phyloP scores from a whole-genome alignment of 2,888 invertebrate species.

The Allophyes oxyacanthae region DNA sequence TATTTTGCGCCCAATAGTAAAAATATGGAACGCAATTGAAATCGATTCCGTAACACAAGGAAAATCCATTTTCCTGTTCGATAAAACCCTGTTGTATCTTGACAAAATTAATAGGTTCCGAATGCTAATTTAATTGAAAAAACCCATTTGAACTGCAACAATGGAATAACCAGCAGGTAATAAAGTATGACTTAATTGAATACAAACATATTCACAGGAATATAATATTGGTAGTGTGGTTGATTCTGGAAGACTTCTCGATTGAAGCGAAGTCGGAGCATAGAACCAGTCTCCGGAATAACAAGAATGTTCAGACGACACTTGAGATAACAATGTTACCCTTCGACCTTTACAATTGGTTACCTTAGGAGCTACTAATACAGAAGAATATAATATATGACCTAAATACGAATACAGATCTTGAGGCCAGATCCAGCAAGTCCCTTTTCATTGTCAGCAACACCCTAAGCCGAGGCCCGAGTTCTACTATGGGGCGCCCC shows the following conservation, averaged over 20 bases:
- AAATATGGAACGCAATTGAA: conserved; percentile 26
- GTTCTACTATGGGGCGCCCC: too few species aligned
- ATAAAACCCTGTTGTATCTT: conserved; percentile 39
- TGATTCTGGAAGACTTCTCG: conserved; percentile 37
- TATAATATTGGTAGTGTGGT: conserved; percentile 5
- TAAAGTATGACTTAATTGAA: conserved; percentile 8
- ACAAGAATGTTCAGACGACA: conserved; percentile 64
- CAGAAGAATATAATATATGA: conserved; percentile 19
- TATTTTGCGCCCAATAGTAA: conserved; percentile 34
- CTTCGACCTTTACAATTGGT: conserved; percentile 61
- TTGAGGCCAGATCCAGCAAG: too few species aligned
- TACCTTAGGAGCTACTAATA: conserved; percentile 51
- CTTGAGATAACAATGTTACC: conserved; percentile 67
- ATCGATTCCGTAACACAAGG: conserved; percentile 28
- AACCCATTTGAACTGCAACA: conserved; percentile 38
- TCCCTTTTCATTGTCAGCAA: too few species aligned
- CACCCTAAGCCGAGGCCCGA: too few species aligned
- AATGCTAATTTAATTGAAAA: conserved; percentile 40
- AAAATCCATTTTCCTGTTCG: conserved; percentile 45
- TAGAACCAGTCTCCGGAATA: conserved; percentile 57
- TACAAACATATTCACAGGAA: conserved; percentile 7
- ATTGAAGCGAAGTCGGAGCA: conserved; percentile 37
- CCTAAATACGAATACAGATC: too few species aligned
- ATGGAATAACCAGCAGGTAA: conserved; percentile 41
- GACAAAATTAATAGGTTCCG: conserved; percentile 33